Evolutionary conservation across 1,140 invertebrate species (phyloP), one percentile per base, ranked within the genome.

Genomic region (Paralvinella palmiformis): DNA sequence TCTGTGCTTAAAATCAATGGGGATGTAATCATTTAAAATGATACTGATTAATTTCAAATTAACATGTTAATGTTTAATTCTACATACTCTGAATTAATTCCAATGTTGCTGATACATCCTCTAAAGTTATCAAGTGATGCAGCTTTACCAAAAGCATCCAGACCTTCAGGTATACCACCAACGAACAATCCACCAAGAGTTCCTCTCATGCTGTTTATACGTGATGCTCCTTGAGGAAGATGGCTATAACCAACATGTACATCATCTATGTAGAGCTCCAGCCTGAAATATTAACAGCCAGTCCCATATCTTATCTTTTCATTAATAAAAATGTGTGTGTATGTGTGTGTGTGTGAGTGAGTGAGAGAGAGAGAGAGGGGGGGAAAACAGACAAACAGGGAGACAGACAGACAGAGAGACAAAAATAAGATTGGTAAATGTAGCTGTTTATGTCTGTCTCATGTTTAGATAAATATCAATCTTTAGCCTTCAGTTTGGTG

Each of bases 81-180:
- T 17, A 83, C 85, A 84, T 81, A 89, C 88, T 85, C 83, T 67
- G 90, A 86, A 73, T 91, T 89, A 65, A 92, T 87, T 61, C 91
- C 86, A 20, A 89, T 85, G 80, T 94, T 89, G 69, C 86, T 87
- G 24, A 94, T 88, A 5, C 89, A 87, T 32, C 91, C 91, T 61
- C 84, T 82, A 6, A 89, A 77, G 53, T 83, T 82, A 48, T 79
- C 71, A 24, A 73, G 81, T 0, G 84, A 85, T 0, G 83, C 80
- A 3, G 84, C 82, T 75, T 85, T 82, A 35, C 82, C 82, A 7
- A 81, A 81, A 44, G 82, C 81, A 59, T 83, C 82, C 15, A 85
- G 82, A 15, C 48, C 76, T 20, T 75, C 65, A 1, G 85, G 86
- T 15, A 87, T 73, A 1, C 89, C 89, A 41, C 89, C 89, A 66